A percentile compares a stretch with the other conserved stretches of the same genome.
Conservation (phyloP, 2,888 invertebrate species). For the Athalia cordata region DNA sequence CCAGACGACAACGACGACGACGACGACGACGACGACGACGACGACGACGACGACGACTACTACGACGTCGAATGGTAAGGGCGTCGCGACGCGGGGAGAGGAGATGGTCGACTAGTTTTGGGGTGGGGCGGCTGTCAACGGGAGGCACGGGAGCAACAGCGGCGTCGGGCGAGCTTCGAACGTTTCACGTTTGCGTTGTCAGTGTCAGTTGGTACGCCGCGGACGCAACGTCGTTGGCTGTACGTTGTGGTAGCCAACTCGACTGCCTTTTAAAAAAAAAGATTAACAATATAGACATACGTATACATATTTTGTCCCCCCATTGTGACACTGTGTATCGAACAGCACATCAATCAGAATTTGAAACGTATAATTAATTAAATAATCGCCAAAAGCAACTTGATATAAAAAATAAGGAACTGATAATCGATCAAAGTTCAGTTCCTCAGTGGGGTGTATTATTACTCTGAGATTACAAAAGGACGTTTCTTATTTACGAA, state of each 20-base stretch:
- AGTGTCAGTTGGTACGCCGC: slow-evolving; percentile 68
- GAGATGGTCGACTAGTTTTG: slow-evolving; percentile 50
- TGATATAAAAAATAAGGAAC: too few relatives aligned
- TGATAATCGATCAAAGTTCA: not conserved
- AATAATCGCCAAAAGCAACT: too few relatives aligned
- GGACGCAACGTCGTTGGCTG: slow-evolving; percentile 48
- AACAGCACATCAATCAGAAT: too few relatives aligned
- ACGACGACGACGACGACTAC: not conserved
- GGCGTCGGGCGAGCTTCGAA: slow-evolving; percentile 26
- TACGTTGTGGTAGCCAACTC: slow-evolving; percentile 49
- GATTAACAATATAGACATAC: not conserved
- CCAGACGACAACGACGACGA: slow-evolving; percentile 2
- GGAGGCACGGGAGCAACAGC: slow-evolving; percentile 46
- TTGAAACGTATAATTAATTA: too few relatives aligned
- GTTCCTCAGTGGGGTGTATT: too few relatives aligned
- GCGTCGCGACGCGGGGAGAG: slow-evolving; percentile 56
- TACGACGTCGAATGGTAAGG: not conserved
- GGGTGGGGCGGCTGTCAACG: slow-evolving; percentile 52
- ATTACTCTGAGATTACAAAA: too few relatives aligned
- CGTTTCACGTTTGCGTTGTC: slow-evolving; percentile 52
- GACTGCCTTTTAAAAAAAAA: slow-evolving; percentile 47
- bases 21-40: not conserved
- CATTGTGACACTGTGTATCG: not conserved
- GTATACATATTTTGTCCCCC: not conserved
- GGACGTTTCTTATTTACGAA: not conserved